phyloP scores from a whole-genome alignment of 2,888 invertebrate genomes.

The Nineta flava region DNA sequence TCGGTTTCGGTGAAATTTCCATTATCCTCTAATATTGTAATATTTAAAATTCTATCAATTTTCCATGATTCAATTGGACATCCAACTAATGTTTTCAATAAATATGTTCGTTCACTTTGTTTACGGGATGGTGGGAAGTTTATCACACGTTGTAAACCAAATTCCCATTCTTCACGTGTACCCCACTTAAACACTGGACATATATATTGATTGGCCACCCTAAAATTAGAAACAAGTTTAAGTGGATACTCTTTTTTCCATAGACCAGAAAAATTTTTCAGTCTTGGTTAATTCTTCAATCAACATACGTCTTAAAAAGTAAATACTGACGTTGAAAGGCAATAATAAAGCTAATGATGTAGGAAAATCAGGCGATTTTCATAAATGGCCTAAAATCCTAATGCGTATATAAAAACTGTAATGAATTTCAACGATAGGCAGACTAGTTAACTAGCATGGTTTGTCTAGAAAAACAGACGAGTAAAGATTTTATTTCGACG shows the following conservation, averaged over 20 bases:
- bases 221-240: conserved; percentile 22
- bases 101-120: conserved; percentile 58
- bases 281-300: no score
- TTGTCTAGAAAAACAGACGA: no score
- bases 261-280: neutral
- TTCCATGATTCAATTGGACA: conserved; percentile 58
- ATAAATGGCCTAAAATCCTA: no score
- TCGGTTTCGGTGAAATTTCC: conserved; percentile 64
- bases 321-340: no score
- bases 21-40: conserved; percentile 51
- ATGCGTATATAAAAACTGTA: no score
- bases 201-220: conserved; percentile 57
- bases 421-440: no score
- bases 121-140: conserved; percentile 55
- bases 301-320: no score
- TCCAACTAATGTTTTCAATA: conserved; percentile 61
- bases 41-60: conserved; percentile 47
- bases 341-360: no score
- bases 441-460: no score
- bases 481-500: no score
- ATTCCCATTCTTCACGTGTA: conserved; percentile 64
- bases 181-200: conserved; percentile 77
- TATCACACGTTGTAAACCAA: conserved; percentile 59
- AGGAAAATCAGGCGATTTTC: no score
- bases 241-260: neutral